Percentiles rank a stretch among this genome's conserved stretches.
Evolutionary conservation across 2,888 invertebrate species (phyloP).

Genomic region (Escarpia spicata): DNA sequence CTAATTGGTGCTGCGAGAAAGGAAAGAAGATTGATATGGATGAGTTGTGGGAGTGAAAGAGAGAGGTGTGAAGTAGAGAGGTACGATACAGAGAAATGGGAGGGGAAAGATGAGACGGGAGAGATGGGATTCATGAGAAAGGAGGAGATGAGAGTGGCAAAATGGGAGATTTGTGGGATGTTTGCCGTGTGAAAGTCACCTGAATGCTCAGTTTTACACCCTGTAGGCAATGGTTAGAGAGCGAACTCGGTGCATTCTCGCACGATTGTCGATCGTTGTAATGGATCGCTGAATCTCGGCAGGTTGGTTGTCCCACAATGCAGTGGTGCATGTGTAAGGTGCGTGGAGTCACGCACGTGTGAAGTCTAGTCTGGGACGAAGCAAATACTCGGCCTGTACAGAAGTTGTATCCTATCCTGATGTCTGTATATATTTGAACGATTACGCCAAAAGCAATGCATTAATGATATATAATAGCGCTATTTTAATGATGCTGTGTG

Average conservation of each 20-base stretch:
- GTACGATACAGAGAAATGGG: too few relatives aligned
- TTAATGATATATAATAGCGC: constrained; percentile 6
- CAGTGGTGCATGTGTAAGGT: not conserved
- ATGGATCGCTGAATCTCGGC: not conserved
- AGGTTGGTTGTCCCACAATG: not conserved
- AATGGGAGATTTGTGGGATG: not conserved
- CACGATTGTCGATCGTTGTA: not conserved
- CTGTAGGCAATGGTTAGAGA: not conserved
- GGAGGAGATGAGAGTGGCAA: not conserved
- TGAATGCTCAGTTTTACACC: not conserved
- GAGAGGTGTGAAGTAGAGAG: too few relatives aligned
- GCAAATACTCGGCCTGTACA: constrained; percentile 3
- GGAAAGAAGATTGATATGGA: too few relatives aligned
- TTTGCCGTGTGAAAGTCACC: not conserved
- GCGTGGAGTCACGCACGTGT: not conserved
- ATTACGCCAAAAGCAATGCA: not conserved
- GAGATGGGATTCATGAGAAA: not conserved
- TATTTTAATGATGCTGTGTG: not conserved
- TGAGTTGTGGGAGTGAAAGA: too few relatives aligned
- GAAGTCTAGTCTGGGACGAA: constrained; percentile 1
- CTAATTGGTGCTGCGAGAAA: too few relatives aligned
- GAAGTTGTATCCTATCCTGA: constrained; percentile 6
- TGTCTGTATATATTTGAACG: constrained; percentile 6
- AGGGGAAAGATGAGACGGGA: not conserved
- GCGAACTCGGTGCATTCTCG: not conserved